A percentile compares a stretch with the other conserved stretches of the same genome.
phyloP scores from a whole-genome alignment of 2,888 invertebrate genomes.

The Melolontha melolontha region DNA sequence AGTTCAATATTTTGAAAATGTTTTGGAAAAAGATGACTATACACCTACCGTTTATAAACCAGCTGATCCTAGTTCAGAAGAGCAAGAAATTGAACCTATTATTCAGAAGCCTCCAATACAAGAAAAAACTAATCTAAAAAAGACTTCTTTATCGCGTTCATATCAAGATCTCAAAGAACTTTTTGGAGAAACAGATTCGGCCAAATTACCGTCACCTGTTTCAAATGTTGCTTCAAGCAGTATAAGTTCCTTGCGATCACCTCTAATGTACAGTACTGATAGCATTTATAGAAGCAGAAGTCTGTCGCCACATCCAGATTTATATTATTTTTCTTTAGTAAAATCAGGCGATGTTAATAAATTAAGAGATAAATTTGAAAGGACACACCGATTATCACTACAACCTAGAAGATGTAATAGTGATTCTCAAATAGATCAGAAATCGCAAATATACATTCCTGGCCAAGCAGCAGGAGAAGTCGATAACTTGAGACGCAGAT shows the following conservation, averaged over 20 bases:
- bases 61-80: constrained; percentile 61
- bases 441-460: constrained; percentile 66
- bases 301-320: constrained; percentile 78
- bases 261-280: constrained; percentile 71
- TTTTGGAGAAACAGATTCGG: constrained; percentile 80
- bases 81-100: constrained; percentile 38
- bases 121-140: constrained; percentile 52
- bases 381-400: constrained; percentile 57
- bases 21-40: constrained; percentile 67
- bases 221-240: constrained; percentile 61
- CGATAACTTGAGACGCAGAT: constrained; percentile 71
- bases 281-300: constrained; percentile 78
- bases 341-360: constrained; percentile 83
- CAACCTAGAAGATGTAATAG: constrained; percentile 76
- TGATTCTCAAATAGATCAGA: constrained; percentile 80
- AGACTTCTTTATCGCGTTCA: constrained; percentile 71
- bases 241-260: constrained; percentile 63
- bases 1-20: constrained; percentile 84
- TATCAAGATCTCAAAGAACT: constrained; percentile 83
- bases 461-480: constrained; percentile 69
- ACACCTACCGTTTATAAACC: constrained; percentile 64
- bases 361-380: constrained; percentile 83
- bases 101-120: constrained; percentile 51
- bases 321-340: constrained; percentile 73
- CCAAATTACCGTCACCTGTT: constrained; percentile 65